phyloP scores from a whole-genome alignment of 2,113 vertebrate species.

The Lampris megalopsis region DNA sequence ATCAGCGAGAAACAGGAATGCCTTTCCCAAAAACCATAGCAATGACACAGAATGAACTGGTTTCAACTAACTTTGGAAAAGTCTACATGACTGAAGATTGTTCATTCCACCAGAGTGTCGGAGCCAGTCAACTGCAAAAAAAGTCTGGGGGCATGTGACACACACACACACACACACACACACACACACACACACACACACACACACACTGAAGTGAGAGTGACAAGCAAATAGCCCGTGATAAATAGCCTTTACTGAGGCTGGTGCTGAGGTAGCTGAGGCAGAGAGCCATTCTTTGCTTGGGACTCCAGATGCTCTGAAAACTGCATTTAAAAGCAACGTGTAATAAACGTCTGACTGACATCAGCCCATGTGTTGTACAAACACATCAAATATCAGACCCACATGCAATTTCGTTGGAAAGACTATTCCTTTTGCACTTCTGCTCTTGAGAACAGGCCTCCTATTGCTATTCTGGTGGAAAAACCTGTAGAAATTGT shows the following conservation, averaged over 20 bases:
- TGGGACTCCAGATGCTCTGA: slow-evolving; percentile 47
- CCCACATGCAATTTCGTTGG: too few species aligned
- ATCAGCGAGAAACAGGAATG: background rate
- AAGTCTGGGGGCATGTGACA: background rate
- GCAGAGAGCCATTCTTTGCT: background rate
- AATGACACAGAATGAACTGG: background rate
- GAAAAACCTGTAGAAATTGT: too few species aligned
- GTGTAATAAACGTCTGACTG: slow-evolving; percentile 43
- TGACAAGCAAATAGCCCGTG: slow-evolving; percentile 45
- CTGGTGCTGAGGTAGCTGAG: slow-evolving; percentile 2
- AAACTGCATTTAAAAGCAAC: slow-evolving; percentile 31
- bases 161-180: slow-evolving; percentile 40
- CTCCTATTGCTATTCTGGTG: too few species aligned
- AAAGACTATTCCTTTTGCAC: too few species aligned
- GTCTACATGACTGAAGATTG: background rate
- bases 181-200: slow-evolving; percentile 40
- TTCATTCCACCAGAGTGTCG: background rate
- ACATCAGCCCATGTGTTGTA: slow-evolving; percentile 21
- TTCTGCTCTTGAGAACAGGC: too few species aligned
- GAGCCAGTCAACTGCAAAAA: background rate
- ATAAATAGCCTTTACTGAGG: slow-evolving; percentile 1
- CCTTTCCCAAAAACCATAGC: background rate
- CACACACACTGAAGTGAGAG: slow-evolving; percentile 39
- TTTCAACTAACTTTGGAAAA: background rate
- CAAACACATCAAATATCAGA: background rate